phyloP scores from a whole-genome alignment of 2,113 vertebrate species.

The Cyprinodon variegatus region DNA sequence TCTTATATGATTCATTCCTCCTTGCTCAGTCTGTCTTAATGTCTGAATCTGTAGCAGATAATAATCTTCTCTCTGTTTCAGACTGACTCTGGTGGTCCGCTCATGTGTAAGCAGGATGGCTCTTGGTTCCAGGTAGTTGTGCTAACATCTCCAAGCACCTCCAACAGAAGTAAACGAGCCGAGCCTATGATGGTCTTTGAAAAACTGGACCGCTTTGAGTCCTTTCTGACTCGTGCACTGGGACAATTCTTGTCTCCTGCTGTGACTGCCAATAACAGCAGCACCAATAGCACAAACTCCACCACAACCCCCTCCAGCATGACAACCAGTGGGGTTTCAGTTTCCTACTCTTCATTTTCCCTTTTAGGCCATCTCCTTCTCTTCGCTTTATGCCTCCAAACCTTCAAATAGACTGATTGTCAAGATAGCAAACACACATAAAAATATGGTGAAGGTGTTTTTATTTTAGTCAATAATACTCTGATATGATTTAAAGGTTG shows the following conservation, averaged over 20 bases:
- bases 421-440: neutral
- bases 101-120: conserved; percentile 53
- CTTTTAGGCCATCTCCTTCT: neutral
- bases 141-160: neutral
- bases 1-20: neutral
- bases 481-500: no score
- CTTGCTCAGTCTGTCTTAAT: neutral
- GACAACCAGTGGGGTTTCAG: neutral
- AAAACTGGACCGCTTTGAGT: rapidly evolving
- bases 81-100: conserved; percentile 51
- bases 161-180: neutral
- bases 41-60: neutral
- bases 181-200: neutral
- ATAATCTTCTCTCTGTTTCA: conserved; percentile 10
- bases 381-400: neutral
- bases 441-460: neutral
- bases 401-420: neutral
- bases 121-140: conserved; percentile 62
- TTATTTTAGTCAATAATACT: neutral
- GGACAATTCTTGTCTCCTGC: conserved; percentile 40
- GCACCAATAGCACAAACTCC: neutral
- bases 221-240: neutral
- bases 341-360: neutral
- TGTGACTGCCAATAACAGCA: neutral
- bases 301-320: no score